A percentile compares a stretch with the other conserved stretches of the same genome.
Conservation (phyloP, 2,797 vertebrate species). For the Myripristis jacobus region DNA sequence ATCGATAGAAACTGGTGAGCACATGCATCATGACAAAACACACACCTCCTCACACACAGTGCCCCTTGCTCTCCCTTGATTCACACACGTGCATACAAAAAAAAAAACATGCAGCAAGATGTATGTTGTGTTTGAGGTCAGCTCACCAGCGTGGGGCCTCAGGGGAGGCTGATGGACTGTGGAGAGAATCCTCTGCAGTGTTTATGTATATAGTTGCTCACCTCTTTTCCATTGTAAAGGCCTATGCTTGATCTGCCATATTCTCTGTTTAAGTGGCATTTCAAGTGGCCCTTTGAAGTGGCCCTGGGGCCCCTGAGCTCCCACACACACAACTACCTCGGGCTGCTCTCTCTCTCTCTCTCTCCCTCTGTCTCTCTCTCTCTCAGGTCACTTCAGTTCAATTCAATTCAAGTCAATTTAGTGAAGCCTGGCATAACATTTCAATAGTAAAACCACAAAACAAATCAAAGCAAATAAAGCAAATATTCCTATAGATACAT, state of each 20-base stretch:
- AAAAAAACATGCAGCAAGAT: conserved; percentile 23
- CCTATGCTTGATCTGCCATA: conserved; percentile 9
- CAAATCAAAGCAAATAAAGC: too few relatives aligned
- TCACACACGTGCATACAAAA: background rate
- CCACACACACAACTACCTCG: background rate
- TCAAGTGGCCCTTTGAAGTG: conserved; percentile 31
- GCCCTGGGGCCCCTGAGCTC: conserved; percentile 9
- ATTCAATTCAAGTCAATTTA: too few relatives aligned
- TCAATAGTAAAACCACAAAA: too few relatives aligned
- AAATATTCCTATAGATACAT: too few relatives aligned
- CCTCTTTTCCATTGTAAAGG: background rate
- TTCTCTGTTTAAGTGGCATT: background rate
- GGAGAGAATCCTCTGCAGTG: conserved; percentile 13
- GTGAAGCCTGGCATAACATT: too few relatives aligned
- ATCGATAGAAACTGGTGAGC: conserved; percentile 34
- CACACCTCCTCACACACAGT: background rate
- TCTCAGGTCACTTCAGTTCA: too few relatives aligned
- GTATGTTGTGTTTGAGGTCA: conserved; percentile 43
- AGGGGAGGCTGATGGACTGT: conserved; percentile 39
- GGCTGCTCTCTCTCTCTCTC: background rate
- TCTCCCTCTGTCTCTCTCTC: background rate
- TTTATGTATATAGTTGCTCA: background rate
- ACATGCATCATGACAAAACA: conserved; percentile 24
- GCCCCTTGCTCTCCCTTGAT: background rate
- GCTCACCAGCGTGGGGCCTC: conserved; percentile 34